Evolutionary conservation across 2,888 invertebrate genomes (phyloP), one percentile per base, ranked within the genome.

Genomic region (Cosmopolites sordidus): DNA sequence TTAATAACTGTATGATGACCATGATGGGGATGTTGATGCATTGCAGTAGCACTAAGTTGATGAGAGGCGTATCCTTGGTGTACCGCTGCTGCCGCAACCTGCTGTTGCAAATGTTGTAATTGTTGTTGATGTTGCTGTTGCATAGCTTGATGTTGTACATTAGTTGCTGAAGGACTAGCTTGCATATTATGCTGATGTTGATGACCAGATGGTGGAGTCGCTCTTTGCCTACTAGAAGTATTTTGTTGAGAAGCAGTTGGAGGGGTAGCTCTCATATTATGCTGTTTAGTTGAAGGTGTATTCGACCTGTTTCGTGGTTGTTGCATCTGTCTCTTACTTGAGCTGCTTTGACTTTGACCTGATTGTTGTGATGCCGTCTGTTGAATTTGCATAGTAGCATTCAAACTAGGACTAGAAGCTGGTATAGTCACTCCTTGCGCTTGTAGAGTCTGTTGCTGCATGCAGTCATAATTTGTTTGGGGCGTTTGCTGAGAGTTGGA

Each of bases 361-460:
- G 61, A 62, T 37, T 60, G 62, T 45, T 60, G 67, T 53, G 73
- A 73, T 27, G 69, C 73, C 51, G 66, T 68, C 51, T 68, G 59
- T 48, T 69, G 66, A 51, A 71, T 66, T 73, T 76, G 54, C 58
- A 60, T 60, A 2, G 55, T 49, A 15, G 77, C 76, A 39, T 56
- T 58, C 29, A 58, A 49, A 17, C 44, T 50, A 1, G 77, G 76
- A 64, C 78, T 74, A 4, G 77, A 74, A 37, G 77, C 74, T 2
- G 78, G 80, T 42, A 73, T 75, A 46, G 71, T 67, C 2, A 64
- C 62, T 47, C 64, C 66, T 48, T 58, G 56, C 1, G 43, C 43
- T 44, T 65, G 65, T 59, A 81, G 78, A 64, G 83, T 86, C 68
- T 86, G 84, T 54, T 86, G 79, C 78, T 88, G 83, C n/a, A 87